Evolutionary conservation across 37 sponge, comb jelly and placozoan genomes (phyloP).

Genomic region (Beroe ovata): DNA sequence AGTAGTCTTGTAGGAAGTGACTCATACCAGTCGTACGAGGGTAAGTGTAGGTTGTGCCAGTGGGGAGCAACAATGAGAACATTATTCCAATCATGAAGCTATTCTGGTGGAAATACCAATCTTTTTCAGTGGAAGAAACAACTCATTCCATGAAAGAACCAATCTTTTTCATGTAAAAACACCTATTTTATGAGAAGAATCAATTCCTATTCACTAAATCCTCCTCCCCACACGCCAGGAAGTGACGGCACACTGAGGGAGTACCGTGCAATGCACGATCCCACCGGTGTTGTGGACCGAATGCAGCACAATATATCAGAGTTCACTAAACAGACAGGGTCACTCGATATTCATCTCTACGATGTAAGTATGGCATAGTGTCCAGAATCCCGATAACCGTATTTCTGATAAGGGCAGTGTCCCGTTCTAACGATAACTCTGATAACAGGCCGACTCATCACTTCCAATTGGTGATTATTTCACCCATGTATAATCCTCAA

Average conservation of each 20-base stretch:
- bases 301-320: slow-evolving; percentile 56
- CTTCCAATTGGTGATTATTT: too few relatives aligned
- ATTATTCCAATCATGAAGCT: too few relatives aligned
- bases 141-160: too few relatives aligned
- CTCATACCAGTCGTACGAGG: slow-evolving; percentile 7
- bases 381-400: too few relatives aligned
- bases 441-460: too few relatives aligned
- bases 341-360: slow-evolving; percentile 42
- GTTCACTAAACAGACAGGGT: slow-evolving; percentile 28
- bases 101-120: too few relatives aligned
- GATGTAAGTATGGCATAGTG: slow-evolving; percentile 41
- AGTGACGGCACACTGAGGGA: slow-evolving; percentile 33
- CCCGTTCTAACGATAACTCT: too few relatives aligned
- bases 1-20: slow-evolving; percentile 44
- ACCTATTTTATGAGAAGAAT: not conserved
- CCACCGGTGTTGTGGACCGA: not conserved
- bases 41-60: too few relatives aligned
- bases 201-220: not conserved
- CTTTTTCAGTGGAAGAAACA: too few relatives aligned
- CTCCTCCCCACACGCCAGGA: not conserved
- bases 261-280: slow-evolving; percentile 42
- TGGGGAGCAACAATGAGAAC: too few relatives aligned
- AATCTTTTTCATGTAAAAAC: not conserved
- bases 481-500: too few relatives aligned
- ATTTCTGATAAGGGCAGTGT: too few relatives aligned